Evolutionary conservation across 2,113 vertebrate species (phyloP), one percentile per base, ranked within the genome.

Genomic region (Blennius ocellaris): DNA sequence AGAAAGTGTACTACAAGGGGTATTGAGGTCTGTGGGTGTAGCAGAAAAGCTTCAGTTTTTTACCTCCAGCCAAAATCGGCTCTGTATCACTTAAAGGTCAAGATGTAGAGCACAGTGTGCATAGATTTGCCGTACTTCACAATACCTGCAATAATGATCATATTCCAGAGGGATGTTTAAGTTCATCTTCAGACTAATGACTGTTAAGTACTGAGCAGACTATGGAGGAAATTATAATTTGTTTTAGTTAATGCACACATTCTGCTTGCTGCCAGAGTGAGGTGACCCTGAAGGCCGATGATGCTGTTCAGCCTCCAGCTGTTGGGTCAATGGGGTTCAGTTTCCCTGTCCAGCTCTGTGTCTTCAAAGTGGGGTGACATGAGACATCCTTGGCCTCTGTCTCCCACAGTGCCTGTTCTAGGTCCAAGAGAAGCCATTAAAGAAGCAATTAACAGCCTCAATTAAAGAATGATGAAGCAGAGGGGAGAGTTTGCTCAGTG

Each of bases 401-500:
- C 74, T 81, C 83, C 59, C 73, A 73, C 54, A 59, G 65, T 62
- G 70, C 64, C 62, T 78, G 21, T 56, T 77, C 66, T 56, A 53
- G 14, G 79, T 84, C 67, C 58, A 73, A 62, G 55, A 52, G 53
- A 83, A 80, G 82, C 74, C 64, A 78, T 87, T 85, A 83, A 84
- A 79, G 65, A 87, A 84, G 80, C 72, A 87, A 87, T 88, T 88
- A 89, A 85, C 74, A 74, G 52, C 41, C 17, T 69, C 68, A 84
- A 81, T 88, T 83, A 90, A 83, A 79, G 74, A 76, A 80, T 79
- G 80, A 88, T 87, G 83, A 87, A 84, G 79, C 79, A 75, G 80
- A 65, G 73, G 53, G 76, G 66, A 82, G 72, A 65, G 72, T 72
- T 81, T 84, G 44, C 61, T 66, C 38, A 63, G 69, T 50, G 38